Conservation (phyloP, 2,797 vertebrate genomes). For the Euthynnus affinis region DNA sequence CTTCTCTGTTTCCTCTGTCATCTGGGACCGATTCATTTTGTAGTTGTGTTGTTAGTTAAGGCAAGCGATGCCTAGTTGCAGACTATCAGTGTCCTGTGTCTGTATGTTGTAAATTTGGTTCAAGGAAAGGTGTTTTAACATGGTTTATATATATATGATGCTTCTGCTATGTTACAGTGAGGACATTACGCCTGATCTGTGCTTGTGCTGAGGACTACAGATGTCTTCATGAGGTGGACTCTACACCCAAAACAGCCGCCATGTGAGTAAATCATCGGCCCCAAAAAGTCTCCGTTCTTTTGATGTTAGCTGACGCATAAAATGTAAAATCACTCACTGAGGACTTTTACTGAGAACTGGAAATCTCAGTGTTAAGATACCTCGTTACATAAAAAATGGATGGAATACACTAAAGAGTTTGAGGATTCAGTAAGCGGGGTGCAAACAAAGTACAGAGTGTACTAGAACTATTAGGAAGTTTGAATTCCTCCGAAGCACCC, state of each 20-base stretch:
- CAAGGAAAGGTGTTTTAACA: not conserved
- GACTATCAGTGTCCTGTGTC: too few relatives aligned
- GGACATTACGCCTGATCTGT: conserved; percentile 92
- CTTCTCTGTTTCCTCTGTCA: not conserved
- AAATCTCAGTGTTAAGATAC: not conserved
- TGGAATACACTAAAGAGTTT: not conserved
- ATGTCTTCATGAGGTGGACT: conserved; percentile 77
- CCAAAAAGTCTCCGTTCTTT: not conserved
- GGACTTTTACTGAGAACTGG: not conserved
- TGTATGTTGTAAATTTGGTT: not conserved
- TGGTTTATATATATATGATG: not conserved
- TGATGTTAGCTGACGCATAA: not conserved
- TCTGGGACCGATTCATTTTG: not conserved
- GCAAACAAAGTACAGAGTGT: not conserved
- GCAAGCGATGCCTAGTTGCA: not conserved
- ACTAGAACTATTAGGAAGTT: not conserved
- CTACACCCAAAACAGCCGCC: conserved; percentile 80
- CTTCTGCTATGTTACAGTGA: conserved; percentile 78
- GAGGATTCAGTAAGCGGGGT: not conserved
- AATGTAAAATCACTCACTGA: not conserved
- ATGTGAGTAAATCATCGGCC: conserved; percentile 88
- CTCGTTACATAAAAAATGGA: not conserved
- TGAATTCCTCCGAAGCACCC: not conserved
- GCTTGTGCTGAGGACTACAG: conserved; percentile 93
- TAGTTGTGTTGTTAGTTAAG: not conserved